phyloP scores from a whole-genome alignment of 1,140 invertebrate species.

The Ephestia elutella region DNA sequence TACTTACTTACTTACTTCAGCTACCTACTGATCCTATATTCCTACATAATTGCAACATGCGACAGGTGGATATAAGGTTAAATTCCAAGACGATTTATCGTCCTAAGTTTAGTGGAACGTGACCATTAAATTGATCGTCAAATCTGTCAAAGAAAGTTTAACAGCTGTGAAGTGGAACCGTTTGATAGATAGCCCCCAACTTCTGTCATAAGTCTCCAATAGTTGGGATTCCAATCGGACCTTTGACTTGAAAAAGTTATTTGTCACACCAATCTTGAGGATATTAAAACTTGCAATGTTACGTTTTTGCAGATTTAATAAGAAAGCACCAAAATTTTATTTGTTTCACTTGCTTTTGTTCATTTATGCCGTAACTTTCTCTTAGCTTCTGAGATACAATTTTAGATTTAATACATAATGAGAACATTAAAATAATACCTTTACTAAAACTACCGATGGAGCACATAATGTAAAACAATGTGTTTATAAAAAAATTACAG shows the following conservation, averaged over 20 bases:
- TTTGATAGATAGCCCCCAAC: conserved; percentile 12
- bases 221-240: not conserved
- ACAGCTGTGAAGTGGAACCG: conserved; percentile 8
- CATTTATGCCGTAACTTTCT: too few species aligned
- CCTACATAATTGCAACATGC: not conserved
- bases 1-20: too few species aligned
- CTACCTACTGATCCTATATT: not conserved
- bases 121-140: conserved; percentile 13
- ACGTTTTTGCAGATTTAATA: too few species aligned
- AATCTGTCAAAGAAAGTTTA: conserved; percentile 15
- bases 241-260: not conserved
- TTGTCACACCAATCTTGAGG: not conserved
- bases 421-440: too few species aligned
- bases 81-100: conserved; percentile 12
- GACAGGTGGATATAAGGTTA: conserved; percentile 9
- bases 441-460: too few species aligned
- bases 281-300: not conserved
- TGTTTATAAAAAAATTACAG: too few species aligned
- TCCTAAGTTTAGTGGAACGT: conserved; percentile 11
- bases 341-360: too few species aligned
- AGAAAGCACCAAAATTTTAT: too few species aligned
- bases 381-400: too few species aligned
- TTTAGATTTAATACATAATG: too few species aligned
- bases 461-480: too few species aligned
- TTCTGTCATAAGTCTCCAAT: not conserved